phyloP scores from a whole-genome alignment of 2,113 vertebrate genomes.

The Parus major region DNA sequence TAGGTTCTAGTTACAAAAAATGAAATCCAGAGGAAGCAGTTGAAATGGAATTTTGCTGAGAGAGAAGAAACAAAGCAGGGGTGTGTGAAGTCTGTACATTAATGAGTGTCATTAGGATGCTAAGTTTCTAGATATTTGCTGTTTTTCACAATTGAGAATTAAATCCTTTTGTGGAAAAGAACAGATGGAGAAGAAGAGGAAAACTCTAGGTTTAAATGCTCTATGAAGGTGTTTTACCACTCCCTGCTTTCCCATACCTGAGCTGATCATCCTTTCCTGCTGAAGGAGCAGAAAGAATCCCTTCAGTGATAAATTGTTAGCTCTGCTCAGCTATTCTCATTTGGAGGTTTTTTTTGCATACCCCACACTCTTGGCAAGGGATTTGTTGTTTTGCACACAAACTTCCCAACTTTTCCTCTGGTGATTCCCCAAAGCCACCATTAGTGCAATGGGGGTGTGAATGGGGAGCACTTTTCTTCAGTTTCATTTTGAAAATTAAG shows the following conservation, averaged over 20 bases:
- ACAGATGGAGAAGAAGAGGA: not conserved
- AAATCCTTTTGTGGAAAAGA: not conserved
- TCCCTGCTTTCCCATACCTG: not conserved
- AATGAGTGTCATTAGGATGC: not conserved
- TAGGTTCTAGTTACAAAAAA: not conserved
- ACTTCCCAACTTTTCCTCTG: constrained; percentile 1
- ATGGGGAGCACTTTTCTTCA: not conserved
- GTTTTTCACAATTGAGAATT: not conserved
- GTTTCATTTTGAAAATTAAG: constrained; percentile 61
- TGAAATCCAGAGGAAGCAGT: not conserved
- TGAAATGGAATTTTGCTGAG: not conserved
- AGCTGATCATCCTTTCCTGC: not conserved
- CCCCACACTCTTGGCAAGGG: not conserved
- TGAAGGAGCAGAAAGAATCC: not conserved
- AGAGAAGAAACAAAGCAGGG: not conserved
- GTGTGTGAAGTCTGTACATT: not conserved
- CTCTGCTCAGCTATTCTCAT: not conserved
- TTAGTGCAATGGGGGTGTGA: not conserved
- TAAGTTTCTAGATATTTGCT: not conserved
- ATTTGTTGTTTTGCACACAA: constrained; percentile 11
- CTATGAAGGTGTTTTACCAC: not conserved
- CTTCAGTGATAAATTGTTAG: not conserved
- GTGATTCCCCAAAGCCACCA: constrained; percentile 35
- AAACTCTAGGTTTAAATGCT: not conserved
- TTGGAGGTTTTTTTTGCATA: not conserved